Base-by-base conservation (phyloP, 2,113 vertebrate species). In the Nesogale talazaci region DNA sequence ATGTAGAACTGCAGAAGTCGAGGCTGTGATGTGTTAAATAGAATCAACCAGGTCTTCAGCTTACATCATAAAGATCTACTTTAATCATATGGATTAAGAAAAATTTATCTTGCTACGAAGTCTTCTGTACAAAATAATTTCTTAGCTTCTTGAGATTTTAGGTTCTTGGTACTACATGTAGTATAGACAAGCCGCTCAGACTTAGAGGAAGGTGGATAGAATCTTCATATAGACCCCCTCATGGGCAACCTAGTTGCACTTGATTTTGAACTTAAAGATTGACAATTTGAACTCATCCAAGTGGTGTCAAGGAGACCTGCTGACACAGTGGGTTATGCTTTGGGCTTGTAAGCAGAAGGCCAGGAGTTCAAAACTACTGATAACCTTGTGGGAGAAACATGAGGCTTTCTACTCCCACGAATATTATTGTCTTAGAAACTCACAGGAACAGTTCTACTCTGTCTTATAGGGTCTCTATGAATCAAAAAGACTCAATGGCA, bases 61-160 rank as follows among this genome's bases (percentile, higher is more conserved):
- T 63, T 16, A 15, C 9, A 42, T 12, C 29, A 19, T 34, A 46
- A 29, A 4, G 3, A 65, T 77, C 67, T 86, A 52, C 89, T 25
- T 93, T 65, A 86, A 61, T 75, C 65, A 29, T 2, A 19, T 20
- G 23, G 7, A 38, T 1, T 70, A 3, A 25, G 27, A 17, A 88
- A 76, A 83, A 80, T 40, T 76, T 42, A 70, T 89, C 40, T 93
- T n/a, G 80, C 70, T n/a, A 63, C 7, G 23, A 88, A 11, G n/a
- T 40, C 31, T 78, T 14, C 56, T 70, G 70, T 36, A 25, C 29
- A 82, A 82, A 88, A 63, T 22, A 76, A 57, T 77, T 69, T 78
- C 57, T 69, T 80, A 23, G 34, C 38, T 95, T 81, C 56, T 25
- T 1, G 6, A 89, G 40, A 56, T 15, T 40, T 10, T 19, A 86